A percentile compares a stretch with the other conserved stretches of the same genome.
These are phyloP conservation scores for Hyposoter dolosus DNA, from an alignment of 2,888 invertebrate genomes.

Conservation along the genomic window DNA sequence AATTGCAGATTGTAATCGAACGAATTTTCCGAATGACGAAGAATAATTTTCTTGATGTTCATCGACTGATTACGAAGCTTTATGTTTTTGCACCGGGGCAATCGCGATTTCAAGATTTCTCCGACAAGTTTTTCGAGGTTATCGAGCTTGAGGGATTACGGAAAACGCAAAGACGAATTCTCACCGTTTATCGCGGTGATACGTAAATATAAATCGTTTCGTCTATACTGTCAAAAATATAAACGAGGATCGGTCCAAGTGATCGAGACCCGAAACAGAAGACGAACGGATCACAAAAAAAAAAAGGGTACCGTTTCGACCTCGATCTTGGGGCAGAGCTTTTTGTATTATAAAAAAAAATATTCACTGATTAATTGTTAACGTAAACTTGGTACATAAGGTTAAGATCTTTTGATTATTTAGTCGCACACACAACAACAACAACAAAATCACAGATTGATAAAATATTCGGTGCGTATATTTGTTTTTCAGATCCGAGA, in stretches of 20 bases:
- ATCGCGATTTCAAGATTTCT: no score
- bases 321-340: background rate
- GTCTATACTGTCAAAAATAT: background rate
- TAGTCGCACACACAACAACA: background rate
- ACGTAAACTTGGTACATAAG: background rate
- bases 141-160: no score
- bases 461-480: background rate
- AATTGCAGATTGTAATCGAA: background rate
- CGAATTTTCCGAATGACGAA: background rate
- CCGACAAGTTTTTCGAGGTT: no score
- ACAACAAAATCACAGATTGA: slow-evolving; percentile 23
- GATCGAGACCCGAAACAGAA: slow-evolving; percentile 1
- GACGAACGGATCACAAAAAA: background rate
- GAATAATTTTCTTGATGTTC: background rate
- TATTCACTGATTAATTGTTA: background rate
- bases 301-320: background rate
- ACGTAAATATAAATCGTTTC: background rate
- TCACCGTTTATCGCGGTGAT: no score
- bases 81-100: background rate
- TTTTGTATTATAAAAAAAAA: no score
- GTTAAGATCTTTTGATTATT: background rate
- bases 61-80: background rate
- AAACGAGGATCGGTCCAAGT: background rate
- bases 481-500: background rate
- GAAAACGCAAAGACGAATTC: no score